Conservation (phyloP, 2,888 invertebrate species). For the Caenorhabditis sp. region DNA sequence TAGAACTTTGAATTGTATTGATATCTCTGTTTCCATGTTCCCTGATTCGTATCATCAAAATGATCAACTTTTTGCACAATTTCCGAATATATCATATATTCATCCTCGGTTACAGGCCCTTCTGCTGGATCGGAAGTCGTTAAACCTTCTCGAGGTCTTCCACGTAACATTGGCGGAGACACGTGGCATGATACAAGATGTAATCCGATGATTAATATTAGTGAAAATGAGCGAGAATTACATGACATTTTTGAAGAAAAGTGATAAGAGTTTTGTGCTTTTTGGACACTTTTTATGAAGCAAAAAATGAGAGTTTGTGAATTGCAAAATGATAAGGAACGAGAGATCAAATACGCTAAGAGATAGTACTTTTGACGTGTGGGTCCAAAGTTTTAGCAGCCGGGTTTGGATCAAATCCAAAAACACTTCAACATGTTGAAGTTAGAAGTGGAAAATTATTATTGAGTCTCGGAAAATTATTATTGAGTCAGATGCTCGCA, state of each 20-base stretch:
- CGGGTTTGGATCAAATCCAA: too few relatives aligned
- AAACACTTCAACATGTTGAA: too few relatives aligned
- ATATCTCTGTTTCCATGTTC: slow-evolving; percentile 44
- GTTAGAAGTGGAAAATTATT: too few relatives aligned
- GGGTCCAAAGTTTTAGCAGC: too few relatives aligned
- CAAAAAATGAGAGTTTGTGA: background rate
- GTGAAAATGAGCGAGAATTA: background rate
- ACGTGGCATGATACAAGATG: slow-evolving; percentile 23
- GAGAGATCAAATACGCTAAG: background rate
- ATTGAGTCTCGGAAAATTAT: too few relatives aligned
- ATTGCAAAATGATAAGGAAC: background rate
- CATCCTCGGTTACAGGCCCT: slow-evolving; percentile 29
- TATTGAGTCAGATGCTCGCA: too few relatives aligned
- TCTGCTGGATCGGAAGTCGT: slow-evolving; percentile 18
- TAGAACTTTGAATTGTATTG: slow-evolving; percentile 53
- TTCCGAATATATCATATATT: slow-evolving; percentile 39
- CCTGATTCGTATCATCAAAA: slow-evolving; percentile 12
- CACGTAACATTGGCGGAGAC: slow-evolving; percentile 32
- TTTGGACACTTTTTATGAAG: background rate
- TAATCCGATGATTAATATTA: too few relatives aligned
- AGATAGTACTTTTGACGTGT: too few relatives aligned
- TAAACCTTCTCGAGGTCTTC: slow-evolving; percentile 29
- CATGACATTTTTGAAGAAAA: background rate
- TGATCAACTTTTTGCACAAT: slow-evolving; percentile 40
- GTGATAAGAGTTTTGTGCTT: background rate